Base-by-base conservation (phyloP, 2,888 invertebrate genomes). In the Ochropleura leucogaster region DNA sequence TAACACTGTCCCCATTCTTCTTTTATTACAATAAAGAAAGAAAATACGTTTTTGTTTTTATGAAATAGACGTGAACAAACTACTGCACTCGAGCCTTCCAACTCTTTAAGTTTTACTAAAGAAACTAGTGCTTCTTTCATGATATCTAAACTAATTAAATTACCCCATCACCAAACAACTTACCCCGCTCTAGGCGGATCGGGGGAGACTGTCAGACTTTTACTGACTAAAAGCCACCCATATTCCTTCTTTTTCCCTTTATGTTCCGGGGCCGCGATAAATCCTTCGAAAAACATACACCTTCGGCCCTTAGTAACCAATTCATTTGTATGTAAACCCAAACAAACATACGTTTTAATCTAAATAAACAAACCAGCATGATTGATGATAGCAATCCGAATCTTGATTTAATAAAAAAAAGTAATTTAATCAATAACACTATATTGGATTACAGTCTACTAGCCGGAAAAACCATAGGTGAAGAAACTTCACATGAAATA, bases 301-400 rank as follows among this genome's bases (percentile, higher is more conserved):
- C 0, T 30, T 18, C 10, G 12, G 12, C 0, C 46, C 30, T n/a
- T 73, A 16, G 60, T 46, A 53, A 73, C 74, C 14, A 62, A 63
- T 30, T 74, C 18, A 59, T 57, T 30, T 30, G 10, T 4, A 63
- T 1, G 47, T 40, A 59, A 47, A 72, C 16, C 49, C 14, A 46
- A 68, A 59, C 68, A 51, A 7, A 14, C 4, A 20, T 59, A 20
- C 40, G 75, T 49, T 53, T 65, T 7, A 59, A 47, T 68, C 20
- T 74, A 74, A 72, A 44, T 30, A 59, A 9, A 73, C 40, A 59
- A 46, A 30, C n/a, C 57, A 44, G 9, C n/a, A 42, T 59, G 40
- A 75, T 59, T 62, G 42, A 67, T 62, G 7, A 8, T 14, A 44
- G 9, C 20, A 62, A 68, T 30, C 6, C 10, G 12, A 60, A 40